A percentile compares a stretch with the other conserved stretches of the same genome.
These are phyloP conservation scores for Scaptomyza parva DNA, from an alignment of 2,888 invertebrate species.

Conservation along the genomic window DNA sequence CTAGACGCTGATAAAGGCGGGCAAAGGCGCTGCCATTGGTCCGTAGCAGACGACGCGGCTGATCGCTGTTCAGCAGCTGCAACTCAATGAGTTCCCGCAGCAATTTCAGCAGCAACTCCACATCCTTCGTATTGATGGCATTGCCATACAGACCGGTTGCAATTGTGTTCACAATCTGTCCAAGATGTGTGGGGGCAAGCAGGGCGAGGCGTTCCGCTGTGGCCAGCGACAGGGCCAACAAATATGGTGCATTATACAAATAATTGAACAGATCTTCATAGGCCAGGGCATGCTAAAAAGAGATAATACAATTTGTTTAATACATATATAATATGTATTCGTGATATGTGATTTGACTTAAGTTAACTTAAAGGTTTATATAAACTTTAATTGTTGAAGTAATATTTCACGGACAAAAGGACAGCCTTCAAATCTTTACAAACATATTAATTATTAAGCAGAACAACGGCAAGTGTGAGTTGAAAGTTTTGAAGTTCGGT, in stretches of 20 bases:
- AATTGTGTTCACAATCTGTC: conserved; percentile 83
- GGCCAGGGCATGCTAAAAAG: conserved; percentile 86
- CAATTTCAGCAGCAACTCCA: conserved; percentile 88
- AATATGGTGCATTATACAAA: conserved; percentile 89
- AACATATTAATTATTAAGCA: no score
- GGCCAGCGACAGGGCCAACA: conserved; percentile 89
- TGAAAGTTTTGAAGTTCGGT: not conserved
- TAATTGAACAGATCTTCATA: conserved; percentile 90
- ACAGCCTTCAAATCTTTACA: no score
- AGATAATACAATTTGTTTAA: not conserved
- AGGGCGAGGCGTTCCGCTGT: conserved; percentile 87
- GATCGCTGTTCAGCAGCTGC: conserved; percentile 89
- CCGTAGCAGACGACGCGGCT: conserved; percentile 91
- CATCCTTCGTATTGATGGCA: conserved; percentile 91
- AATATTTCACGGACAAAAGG: no score
- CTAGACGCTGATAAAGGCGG: conserved; percentile 93
- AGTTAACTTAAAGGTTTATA: no score
- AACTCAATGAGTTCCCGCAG: conserved; percentile 89
- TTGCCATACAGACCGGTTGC: conserved; percentile 90
- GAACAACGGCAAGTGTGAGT: no score
- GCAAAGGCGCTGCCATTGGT: conserved; percentile 95
- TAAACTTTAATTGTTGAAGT: no score
- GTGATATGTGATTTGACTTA: no score
- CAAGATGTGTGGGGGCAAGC: conserved; percentile 81
- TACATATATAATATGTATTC: no score